These are phyloP conservation scores for Imbricaverruca yamaguchii DNA, from an alignment of 2,888 invertebrate genomes.

Conservation along the genomic window DNA sequence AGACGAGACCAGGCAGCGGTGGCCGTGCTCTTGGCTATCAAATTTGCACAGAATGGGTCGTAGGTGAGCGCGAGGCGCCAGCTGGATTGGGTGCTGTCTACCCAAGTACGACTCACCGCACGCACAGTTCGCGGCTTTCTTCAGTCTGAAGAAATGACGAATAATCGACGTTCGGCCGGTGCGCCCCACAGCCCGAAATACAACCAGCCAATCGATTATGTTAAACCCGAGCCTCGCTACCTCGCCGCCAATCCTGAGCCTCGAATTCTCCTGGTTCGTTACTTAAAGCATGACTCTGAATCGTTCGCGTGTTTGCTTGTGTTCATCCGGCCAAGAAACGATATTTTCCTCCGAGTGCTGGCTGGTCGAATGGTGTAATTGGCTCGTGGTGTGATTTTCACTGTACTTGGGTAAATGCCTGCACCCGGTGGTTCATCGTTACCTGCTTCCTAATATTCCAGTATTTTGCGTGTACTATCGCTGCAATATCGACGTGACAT, in stretches of 20 bases:
- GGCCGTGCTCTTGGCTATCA: no score
- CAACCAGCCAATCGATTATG: no score
- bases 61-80: no score
- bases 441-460: neutral
- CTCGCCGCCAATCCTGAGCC: neutral
- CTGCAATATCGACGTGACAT: neutral
- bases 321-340: neutral
- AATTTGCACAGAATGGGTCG: no score
- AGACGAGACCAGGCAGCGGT: no score
- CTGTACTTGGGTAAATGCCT: neutral
- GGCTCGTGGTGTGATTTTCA: neutral
- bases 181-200: no score
- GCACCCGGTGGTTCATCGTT: neutral
- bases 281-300: neutral
- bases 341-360: neutral
- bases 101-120: no score
- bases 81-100: no score
- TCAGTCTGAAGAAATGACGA: no score
- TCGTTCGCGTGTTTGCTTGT: neutral
- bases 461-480: neutral
- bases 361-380: neutral
- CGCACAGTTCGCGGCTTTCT: no score
- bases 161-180: no score
- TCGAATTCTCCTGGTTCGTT: neutral
- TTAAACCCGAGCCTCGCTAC: no score